Conservation (phyloP, 2,888 invertebrate species). For the Criorhina ranunculi region DNA sequence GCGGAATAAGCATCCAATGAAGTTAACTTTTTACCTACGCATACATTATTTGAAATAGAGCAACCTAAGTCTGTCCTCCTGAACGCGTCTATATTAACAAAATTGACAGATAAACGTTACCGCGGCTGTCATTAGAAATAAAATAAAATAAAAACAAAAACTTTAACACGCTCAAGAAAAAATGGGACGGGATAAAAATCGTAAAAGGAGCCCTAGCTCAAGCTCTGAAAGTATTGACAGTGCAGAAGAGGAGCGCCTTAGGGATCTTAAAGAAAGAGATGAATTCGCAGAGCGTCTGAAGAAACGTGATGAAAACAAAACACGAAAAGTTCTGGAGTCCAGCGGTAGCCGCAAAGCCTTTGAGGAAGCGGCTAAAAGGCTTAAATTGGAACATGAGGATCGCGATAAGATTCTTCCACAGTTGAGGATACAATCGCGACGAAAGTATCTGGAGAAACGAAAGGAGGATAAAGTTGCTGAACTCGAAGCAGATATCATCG, state of each 20-base stretch:
- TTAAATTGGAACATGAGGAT: constrained; percentile 94
- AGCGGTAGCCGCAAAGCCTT: constrained; percentile 89
- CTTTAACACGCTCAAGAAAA: constrained; percentile 10
- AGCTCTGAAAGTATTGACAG: constrained; percentile 87
- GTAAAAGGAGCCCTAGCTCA: constrained; percentile 79
- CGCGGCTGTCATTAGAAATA: not conserved
- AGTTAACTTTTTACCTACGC: no score
- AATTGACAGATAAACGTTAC: constrained; percentile 5
- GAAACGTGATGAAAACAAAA: constrained; percentile 94
- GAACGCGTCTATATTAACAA: not conserved
- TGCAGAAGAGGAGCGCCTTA: constrained; percentile 91
- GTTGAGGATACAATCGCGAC: constrained; percentile 94
- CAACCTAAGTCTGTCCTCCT: not conserved
- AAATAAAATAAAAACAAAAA: not conserved
- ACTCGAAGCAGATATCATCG: constrained; percentile 96
- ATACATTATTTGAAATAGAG: no score
- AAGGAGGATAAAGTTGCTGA: constrained; percentile 98
- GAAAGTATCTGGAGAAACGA: constrained; percentile 97
- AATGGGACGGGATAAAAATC: constrained; percentile 80
- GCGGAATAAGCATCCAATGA: no score
- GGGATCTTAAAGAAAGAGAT: constrained; percentile 96
- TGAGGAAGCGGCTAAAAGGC: constrained; percentile 95
- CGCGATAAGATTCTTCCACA: constrained; percentile 94
- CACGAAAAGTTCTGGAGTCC: constrained; percentile 90
- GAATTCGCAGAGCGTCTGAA: constrained; percentile 96